A percentile compares a stretch with the other conserved stretches of the same genome.
phyloP scores from a whole-genome alignment of 2,797 vertebrate genomes.

The Varecia variegata region DNA sequence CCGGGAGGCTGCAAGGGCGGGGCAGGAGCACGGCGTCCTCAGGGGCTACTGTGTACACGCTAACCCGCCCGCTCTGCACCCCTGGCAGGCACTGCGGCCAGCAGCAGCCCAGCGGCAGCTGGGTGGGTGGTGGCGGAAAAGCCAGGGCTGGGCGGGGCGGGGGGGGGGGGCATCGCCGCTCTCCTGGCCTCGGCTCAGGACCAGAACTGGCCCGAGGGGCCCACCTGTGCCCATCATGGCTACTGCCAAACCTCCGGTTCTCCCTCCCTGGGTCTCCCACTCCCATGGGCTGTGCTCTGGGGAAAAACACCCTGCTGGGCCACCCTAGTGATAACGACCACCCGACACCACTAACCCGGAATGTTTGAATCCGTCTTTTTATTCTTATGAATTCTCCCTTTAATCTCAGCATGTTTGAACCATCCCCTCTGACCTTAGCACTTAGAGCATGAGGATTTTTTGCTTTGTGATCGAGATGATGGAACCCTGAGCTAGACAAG shows the following conservation, averaged over 20 bases:
- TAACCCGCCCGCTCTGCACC: rapidly evolving
- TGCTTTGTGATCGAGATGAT: neutral
- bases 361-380: neutral
- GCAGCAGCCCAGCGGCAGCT: neutral
- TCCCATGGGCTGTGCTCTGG: neutral
- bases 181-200: neutral
- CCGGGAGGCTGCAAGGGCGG: neutral
- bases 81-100: neutral
- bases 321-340: rapidly evolving
- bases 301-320: neutral
- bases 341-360: too few relatives aligned
- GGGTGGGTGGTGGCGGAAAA: neutral
- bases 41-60: rapidly evolving
- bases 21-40: neutral
- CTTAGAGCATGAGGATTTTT: neutral
- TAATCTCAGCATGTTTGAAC: neutral
- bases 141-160: neutral
- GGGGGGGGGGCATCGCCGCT: neutral
- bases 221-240: neutral
- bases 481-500: neutral
- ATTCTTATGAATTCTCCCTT: neutral
- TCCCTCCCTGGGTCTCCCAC: neutral
- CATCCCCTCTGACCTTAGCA: neutral
- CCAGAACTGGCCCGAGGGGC: neutral
- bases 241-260: neutral